phyloP scores from a whole-genome alignment of 2,797 vertebrate species.

The Enteromius fasciolatus region DNA sequence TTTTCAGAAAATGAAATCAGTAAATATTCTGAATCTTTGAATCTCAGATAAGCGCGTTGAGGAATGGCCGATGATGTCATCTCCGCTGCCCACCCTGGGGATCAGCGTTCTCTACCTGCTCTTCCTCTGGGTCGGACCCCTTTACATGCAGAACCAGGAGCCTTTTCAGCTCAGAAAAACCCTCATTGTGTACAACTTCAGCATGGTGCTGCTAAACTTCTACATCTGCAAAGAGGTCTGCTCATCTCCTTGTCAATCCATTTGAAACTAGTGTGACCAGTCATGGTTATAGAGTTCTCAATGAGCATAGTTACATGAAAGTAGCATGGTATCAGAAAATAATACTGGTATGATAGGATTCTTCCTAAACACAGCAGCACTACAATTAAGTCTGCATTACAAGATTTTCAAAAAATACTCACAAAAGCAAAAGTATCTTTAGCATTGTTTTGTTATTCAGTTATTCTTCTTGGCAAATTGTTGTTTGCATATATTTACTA shows the following conservation, averaged over 20 bases:
- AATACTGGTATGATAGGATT: neutral
- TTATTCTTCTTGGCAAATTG: neutral
- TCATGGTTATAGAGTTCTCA: neutral
- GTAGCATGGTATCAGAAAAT: neutral
- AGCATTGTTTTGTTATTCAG: neutral
- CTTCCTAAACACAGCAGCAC: neutral
- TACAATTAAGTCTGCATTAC: neutral
- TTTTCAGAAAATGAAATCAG: neutral
- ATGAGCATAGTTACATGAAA: neutral
- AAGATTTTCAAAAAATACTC: neutral
- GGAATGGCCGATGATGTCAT: constrained; percentile 95
- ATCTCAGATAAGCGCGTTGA: constrained; percentile 93
- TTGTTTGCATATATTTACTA: neutral
- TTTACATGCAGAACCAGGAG: constrained; percentile 94
- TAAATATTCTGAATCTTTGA: neutral
- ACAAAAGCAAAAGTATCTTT: neutral
- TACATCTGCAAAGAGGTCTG: constrained; percentile 99
- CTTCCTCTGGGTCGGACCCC: constrained; percentile 94
- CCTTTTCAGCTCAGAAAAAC: constrained; percentile 90
- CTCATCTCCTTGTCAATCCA: neutral
- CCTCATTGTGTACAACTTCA: constrained; percentile 97
- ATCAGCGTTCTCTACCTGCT: constrained; percentile 95
- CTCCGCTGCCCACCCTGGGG: constrained; percentile 88
- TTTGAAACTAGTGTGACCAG: neutral
- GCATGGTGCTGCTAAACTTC: constrained; percentile 98